These are phyloP conservation scores for Maccullochella peelii DNA, from an alignment of 2,113 vertebrate genomes.

Conservation along the genomic window DNA sequence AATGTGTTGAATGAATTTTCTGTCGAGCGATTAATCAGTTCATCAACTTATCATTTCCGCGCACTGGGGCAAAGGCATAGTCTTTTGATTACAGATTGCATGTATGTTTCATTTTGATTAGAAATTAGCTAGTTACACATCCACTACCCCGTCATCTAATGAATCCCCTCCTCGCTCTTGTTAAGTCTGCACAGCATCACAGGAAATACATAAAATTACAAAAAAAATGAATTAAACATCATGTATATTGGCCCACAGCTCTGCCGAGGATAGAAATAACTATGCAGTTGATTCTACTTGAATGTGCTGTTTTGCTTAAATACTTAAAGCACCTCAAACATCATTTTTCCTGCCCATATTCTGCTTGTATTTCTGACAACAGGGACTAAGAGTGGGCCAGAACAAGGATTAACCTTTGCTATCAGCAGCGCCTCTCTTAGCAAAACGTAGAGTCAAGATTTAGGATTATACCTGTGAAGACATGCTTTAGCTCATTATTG, in stretches of 20 bases:
- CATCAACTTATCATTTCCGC: neutral
- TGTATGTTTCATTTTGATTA: neutral
- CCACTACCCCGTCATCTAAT: neutral
- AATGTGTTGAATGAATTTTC: too few relatives aligned
- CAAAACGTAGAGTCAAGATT: conserved; percentile 61
- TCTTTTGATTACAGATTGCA: conserved; percentile 2
- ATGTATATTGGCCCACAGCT: neutral
- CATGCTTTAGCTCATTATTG: conserved; percentile 69
- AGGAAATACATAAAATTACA: neutral
- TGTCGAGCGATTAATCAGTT: neutral
- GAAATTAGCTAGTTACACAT: neutral
- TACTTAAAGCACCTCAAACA: neutral
- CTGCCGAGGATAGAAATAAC: conserved; percentile 14
- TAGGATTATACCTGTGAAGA: conserved; percentile 62
- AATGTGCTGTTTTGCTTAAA: conserved; percentile 28
- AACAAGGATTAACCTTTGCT: conserved; percentile 72
- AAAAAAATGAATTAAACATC: neutral
- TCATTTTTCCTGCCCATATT: conserved; percentile 32
- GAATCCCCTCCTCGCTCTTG: neutral
- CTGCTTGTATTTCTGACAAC: conserved; percentile 47
- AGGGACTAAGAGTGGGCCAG: conserved; percentile 1
- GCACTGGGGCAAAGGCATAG: neutral
- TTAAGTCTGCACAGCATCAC: neutral
- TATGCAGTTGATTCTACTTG: neutral
- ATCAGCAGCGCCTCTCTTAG: conserved; percentile 26